Evolutionary conservation across 2,888 invertebrate species (phyloP).

Genomic region (Apamea sordens): DNA sequence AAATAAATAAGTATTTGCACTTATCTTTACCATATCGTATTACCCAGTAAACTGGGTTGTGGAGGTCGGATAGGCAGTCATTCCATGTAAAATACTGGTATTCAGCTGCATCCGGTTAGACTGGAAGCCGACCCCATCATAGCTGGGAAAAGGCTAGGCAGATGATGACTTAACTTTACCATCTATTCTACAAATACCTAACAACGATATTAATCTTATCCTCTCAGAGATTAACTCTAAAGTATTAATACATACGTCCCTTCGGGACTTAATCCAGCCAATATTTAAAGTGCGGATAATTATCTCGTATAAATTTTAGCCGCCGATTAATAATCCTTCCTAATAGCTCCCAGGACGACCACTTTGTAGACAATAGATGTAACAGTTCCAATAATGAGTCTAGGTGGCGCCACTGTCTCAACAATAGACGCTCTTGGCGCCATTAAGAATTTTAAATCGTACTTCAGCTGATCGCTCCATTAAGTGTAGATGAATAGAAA

Average conservation of each 20-base stretch:
- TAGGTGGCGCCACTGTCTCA: constrained; percentile 56
- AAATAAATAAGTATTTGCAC: neutral
- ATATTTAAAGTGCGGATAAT: constrained; percentile 60
- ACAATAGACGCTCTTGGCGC: constrained; percentile 65
- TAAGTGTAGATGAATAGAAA: constrained; percentile 60
- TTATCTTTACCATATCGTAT: neutral
- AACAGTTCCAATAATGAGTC: constrained; percentile 73
- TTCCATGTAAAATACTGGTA: too few species aligned
- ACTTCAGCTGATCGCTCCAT: constrained; percentile 67
- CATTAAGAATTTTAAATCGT: constrained; percentile 69
- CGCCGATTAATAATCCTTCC: constrained; percentile 65
- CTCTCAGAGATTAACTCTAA: constrained; percentile 35
- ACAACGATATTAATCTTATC: neutral
- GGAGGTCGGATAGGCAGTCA: too few species aligned
- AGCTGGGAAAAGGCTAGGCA: too few species aligned
- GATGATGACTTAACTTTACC: neutral
- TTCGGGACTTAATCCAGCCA: constrained; percentile 43
- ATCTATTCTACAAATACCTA: neutral
- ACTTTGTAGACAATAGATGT: constrained; percentile 64
- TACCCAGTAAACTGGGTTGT: too few species aligned
- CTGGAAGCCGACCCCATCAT: too few species aligned
- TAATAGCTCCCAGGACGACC: constrained; percentile 68
- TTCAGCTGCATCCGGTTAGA: too few species aligned
- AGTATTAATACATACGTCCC: constrained; percentile 51
- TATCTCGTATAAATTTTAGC: constrained; percentile 59